Evolutionary conservation across 2,113 vertebrate genomes (phyloP), one percentile per base, ranked within the genome.

Genomic region (Psittacara wagleri): DNA sequence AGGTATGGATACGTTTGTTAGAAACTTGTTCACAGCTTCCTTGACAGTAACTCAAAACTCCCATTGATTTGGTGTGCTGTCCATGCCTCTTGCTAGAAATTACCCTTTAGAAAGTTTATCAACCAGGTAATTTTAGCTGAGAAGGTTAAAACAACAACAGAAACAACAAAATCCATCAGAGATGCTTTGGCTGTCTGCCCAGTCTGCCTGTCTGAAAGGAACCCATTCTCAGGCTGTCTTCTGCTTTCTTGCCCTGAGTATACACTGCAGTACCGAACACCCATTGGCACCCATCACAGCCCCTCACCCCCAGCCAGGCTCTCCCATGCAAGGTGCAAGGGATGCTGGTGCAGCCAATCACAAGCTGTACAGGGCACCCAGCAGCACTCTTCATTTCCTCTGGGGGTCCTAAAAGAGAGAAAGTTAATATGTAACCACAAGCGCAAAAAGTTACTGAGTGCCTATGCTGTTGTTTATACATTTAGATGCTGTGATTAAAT

Each of bases 401-500:
- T 4, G 81, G 66, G 75, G 57, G 48, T 88, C 64, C 69, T 66
- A 27, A n/a, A 29, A 48, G 25, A 75, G 33, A 55, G 43, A 51
- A 78, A 84, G 37, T 55, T 41, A 81, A 54, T 16, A 2, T 25
- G 49, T 37, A 87, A 81, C 49, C 8, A 1, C 78, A 28, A 28
- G 61, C 41, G 13, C 20, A 10, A 14, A 48, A 79, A 46, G n/a
- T 70, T 54, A 54, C 89, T 1, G n/a, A 17, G 68, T 48, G 75
- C 54, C 91, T 39, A 61, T 23, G 76, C 92, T 61, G 63, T 89
- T 93, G 95, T 93, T 87, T 75, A 69, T 83, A 82, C 88, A 41
- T 96, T 92, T 73, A 94, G 95, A 91, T 49, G 12, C 69, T 90
- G 90, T 96, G 96, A 97, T 96, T 95, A 95, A 96, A 96, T 94